Evolutionary conservation across 2,797 vertebrate species (phyloP).

Genomic region (Molossus molossus): DNA sequence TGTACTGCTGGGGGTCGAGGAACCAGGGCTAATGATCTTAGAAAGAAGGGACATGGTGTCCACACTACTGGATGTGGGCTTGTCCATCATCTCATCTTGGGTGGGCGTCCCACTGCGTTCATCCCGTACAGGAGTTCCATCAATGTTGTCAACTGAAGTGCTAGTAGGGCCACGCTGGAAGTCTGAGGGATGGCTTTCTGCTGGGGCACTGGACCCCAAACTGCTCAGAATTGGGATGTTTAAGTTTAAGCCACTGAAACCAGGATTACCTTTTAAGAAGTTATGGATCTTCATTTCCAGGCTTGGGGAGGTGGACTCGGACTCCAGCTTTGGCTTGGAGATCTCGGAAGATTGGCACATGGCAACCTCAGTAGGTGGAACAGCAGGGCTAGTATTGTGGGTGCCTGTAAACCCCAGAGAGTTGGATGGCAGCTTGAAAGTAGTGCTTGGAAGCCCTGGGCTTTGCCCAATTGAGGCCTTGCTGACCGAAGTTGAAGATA

Average conservation of each 20-base stretch:
- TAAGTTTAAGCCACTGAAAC: conserved; percentile 95
- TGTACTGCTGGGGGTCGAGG: conserved; percentile 91
- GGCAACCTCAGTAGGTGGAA: conserved; percentile 86
- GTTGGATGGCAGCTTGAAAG: conserved; percentile 89
- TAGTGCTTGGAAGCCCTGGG: conserved; percentile 86
- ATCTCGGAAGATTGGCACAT: conserved; percentile 87
- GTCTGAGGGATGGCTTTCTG: conserved; percentile 87
- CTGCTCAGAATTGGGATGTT: conserved; percentile 94
- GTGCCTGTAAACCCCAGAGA: conserved; percentile 87
- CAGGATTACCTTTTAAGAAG: conserved; percentile 98
- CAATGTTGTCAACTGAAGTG: conserved; percentile 94
- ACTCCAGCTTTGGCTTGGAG: conserved; percentile 89
- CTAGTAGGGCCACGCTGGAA: conserved; percentile 90
- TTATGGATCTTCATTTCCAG: conserved; percentile 99
- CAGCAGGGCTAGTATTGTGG: conserved; percentile 88
- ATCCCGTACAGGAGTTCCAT: conserved; percentile 97
- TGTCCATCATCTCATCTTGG: conserved; percentile 99
- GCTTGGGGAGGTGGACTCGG: conserved; percentile 92
- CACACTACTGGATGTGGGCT: conserved; percentile 91
- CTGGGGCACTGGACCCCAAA: conserved; percentile 86
- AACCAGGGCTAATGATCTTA: conserved; percentile 92
- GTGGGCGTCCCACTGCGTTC: conserved; percentile 97
- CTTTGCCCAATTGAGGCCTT: conserved; percentile 87
- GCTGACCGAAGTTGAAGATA: conserved; percentile 90
- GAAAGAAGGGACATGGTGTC: conserved; percentile 91